Conservation (phyloP, 2,797 vertebrate genomes). For the Bryconaethiops microstoma region DNA sequence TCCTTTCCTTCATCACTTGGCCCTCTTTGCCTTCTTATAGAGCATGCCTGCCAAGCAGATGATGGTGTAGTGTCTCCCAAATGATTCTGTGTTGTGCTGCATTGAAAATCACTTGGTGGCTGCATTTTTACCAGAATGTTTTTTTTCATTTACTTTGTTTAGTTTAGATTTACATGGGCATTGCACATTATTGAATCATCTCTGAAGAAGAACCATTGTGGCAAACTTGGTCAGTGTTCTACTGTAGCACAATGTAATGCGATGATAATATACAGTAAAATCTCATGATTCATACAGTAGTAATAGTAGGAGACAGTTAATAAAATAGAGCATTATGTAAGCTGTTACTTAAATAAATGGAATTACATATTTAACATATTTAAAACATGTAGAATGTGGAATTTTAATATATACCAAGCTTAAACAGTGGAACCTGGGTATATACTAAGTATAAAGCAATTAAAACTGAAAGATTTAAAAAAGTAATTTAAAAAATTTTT, state of each 20-base stretch:
- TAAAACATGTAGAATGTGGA: too few relatives aligned
- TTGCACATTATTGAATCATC: not conserved
- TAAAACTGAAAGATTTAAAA: too few relatives aligned
- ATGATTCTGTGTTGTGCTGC: conserved; percentile 17
- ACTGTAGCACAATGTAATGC: not conserved
- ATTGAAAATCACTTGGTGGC: conserved; percentile 5
- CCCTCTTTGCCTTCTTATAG: conserved; percentile 37
- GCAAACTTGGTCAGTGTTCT: not conserved
- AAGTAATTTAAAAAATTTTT: too few relatives aligned
- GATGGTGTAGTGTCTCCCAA: conserved; percentile 36
- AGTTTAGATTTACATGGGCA: not conserved
- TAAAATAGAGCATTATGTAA: not conserved
- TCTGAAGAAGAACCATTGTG: not conserved
- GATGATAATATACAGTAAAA: too few relatives aligned
- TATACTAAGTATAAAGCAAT: too few relatives aligned
- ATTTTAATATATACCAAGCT: too few relatives aligned
- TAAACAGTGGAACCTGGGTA: too few relatives aligned
- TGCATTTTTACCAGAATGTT: not conserved
- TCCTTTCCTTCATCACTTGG: conserved; percentile 43
- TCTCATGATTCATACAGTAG: too few relatives aligned
- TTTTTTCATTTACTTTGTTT: not conserved
- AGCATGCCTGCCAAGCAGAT: conserved; percentile 40
- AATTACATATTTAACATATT: too few relatives aligned
- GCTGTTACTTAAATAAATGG: too few relatives aligned
- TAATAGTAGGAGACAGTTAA: not conserved